Evolutionary conservation across 2,113 vertebrate genomes (phyloP), one percentile per base, ranked within the genome.

Genomic region (Neogobius melanostomus): DNA sequence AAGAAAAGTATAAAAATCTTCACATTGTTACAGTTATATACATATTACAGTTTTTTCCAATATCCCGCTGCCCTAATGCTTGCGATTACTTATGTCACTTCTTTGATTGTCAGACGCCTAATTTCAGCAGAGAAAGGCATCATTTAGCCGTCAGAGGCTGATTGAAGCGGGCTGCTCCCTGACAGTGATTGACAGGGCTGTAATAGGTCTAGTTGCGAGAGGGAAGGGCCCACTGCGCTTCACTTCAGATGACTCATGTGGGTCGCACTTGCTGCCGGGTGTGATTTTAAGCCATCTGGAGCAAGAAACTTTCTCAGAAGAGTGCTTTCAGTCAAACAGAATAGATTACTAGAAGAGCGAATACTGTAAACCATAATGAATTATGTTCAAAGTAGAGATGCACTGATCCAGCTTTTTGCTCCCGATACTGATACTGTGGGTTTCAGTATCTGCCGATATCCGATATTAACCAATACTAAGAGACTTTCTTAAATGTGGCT

Each of bases 271-370:
- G 68, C 69, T 59, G 72, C 61, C 77, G 43, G 70, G 71, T 74
- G 75, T 84, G 79, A 88, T 90, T 82, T 81, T 72, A 45, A 63
- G 71, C 89, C 89, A 88, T 91, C 88, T 91, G 90, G 83, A 68
- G 48, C 68, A 36, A 64, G 68, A 48, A 46, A 76, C 66, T 80
- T 78, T 66, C 59, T 74, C 59, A 57, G 72, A 79, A 51, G 64
- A 11, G 52, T 68, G 28, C 64, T 56, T 73, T 71, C 57, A 46
- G 17, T 57, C 57, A 44, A 60, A 64, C 66, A 51, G 77, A 76
- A 72, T 75, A 16, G 54, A 57, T 14, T 52, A 28, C 15, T 54
- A 70, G 57, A 12, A 56, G 9, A 51, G 64, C 11, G 52, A 56
- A 73, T 56, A 8, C 43, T 54, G 28, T 73, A 28, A 59, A 16